phyloP scores from a whole-genome alignment of 2,888 invertebrate species.

The Periphyllus acericola region DNA sequence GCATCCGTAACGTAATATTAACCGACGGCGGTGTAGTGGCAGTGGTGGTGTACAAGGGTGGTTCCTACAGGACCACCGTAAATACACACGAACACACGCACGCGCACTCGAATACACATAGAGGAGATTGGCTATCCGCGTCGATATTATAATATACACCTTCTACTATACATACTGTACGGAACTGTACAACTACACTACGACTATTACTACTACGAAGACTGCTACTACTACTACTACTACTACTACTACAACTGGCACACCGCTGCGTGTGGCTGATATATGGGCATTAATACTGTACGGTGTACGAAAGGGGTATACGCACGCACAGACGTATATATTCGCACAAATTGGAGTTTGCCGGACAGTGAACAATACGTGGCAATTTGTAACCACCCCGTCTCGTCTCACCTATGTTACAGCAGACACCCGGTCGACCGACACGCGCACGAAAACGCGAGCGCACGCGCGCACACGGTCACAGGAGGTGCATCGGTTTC shows the following conservation, averaged over 20 bases:
- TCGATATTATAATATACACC: slow-evolving; percentile 42
- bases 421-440: background rate
- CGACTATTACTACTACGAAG: background rate
- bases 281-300: slow-evolving; percentile 49
- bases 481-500: background rate
- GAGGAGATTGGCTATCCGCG: slow-evolving; percentile 50
- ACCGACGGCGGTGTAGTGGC: background rate
- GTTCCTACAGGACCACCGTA: slow-evolving; percentile 29
- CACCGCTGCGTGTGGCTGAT: slow-evolving; percentile 5
- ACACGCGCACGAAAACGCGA: background rate
- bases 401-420: background rate
- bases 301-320: slow-evolving; percentile 31
- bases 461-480: background rate
- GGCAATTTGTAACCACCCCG: slow-evolving; percentile 57
- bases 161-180: background rate
- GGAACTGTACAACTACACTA: background rate
- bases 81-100: background rate
- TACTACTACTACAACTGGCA: background rate
- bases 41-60: background rate
- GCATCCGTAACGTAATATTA: slow-evolving; percentile 49
- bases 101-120: slow-evolving; percentile 1
- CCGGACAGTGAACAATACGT: slow-evolving; percentile 60
- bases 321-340: background rate
- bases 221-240: background rate
- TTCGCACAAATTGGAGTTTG: slow-evolving; percentile 57